Evolutionary conservation across 2,888 invertebrate genomes (phyloP).

Genomic region (Euspilapteryx auroguttella): DNA sequence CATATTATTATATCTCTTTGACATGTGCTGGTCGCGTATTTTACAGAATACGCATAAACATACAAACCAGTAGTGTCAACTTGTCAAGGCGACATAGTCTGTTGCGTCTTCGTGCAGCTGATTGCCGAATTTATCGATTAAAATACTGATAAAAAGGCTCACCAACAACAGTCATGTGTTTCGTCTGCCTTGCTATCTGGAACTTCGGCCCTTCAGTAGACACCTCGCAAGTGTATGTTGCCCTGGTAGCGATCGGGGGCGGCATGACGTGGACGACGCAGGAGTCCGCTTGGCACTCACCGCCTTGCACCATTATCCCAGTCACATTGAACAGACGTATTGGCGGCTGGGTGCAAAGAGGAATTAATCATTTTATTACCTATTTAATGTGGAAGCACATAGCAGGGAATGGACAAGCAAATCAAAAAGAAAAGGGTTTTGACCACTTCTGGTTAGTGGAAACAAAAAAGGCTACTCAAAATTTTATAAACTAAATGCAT

Average conservation of each 20-base stretch:
- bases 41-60: no score
- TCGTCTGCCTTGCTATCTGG: conserved; percentile 42
- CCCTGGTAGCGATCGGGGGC: conserved; percentile 33
- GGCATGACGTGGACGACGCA: conserved; percentile 49
- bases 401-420: no score
- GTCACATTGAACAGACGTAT: conserved; percentile 45
- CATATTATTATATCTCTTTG: no score
- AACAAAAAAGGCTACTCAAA: no score
- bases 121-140: neutral
- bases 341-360: conserved; percentile 23
- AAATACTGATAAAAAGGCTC: conserved; percentile 11
- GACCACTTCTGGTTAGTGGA: no score
- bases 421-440: no score
- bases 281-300: conserved; percentile 30
- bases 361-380: no score
- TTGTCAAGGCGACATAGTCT: no score
- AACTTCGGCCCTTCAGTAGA: conserved; percentile 51
- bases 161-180: conserved; percentile 54
- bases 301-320: conserved; percentile 43
- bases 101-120: conserved; percentile 7
- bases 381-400: no score
- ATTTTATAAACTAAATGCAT: no score
- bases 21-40: no score
- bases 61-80: no score
- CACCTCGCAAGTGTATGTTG: conserved; percentile 45